Evolutionary conservation across 1,140 invertebrate species (phyloP).

Genomic region (Prorops nasuta): DNA sequence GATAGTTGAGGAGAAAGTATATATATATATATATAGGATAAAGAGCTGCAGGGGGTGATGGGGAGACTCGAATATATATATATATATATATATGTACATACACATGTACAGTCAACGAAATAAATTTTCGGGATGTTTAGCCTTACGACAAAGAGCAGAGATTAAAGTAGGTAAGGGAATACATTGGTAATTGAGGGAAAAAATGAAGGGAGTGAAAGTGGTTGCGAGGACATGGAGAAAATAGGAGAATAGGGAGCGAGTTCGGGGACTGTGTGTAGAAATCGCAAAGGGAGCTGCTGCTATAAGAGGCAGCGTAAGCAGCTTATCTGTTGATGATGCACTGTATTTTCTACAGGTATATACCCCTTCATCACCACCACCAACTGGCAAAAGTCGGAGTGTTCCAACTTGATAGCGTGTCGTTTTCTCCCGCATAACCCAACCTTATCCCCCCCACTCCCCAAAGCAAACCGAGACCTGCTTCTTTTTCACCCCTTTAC

Average conservation of each 20-base stretch:
- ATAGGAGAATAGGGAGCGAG: not conserved
- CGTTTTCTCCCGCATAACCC: constrained; percentile 29
- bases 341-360: constrained; percentile 40
- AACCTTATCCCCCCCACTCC: constrained; percentile 14
- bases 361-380: not conserved
- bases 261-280: not conserved
- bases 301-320: constrained; percentile 35
- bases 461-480: not conserved
- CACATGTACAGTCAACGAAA: no score
- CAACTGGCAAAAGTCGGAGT: constrained; percentile 17
- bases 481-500: not conserved
- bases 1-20: no score
- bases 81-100: no score
- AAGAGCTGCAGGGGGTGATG: no score
- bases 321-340: constrained; percentile 50
- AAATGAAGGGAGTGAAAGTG: no score
- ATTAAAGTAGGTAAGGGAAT: no score
- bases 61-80: no score
- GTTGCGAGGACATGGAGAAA: no score
- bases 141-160: no score
- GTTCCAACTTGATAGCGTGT: constrained; percentile 40
- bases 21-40: no score
- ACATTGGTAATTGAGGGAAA: no score
- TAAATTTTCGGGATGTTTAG: no score
- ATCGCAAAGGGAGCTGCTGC: not conserved